phyloP scores from a whole-genome alignment of 2,113 vertebrate genomes.

The Circaetus gallicus region DNA sequence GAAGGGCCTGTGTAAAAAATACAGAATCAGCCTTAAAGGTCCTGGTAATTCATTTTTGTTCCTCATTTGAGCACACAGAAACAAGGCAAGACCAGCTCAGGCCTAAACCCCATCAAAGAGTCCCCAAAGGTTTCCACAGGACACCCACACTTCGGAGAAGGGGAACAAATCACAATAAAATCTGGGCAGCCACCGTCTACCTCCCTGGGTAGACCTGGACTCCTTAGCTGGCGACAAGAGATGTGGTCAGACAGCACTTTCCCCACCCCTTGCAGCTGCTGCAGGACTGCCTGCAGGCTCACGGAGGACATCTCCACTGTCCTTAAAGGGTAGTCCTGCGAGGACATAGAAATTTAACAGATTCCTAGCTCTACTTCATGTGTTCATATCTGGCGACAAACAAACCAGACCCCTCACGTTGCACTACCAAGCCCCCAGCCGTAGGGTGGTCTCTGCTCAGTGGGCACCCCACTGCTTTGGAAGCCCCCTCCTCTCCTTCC shows the following conservation, averaged over 20 bases:
- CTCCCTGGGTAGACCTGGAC: not conserved
- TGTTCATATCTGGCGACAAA: not conserved
- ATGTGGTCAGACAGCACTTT: not conserved
- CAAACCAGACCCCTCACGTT: not conserved
- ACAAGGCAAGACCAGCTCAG: not conserved
- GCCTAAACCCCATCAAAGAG: not conserved
- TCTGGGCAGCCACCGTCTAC: not conserved
- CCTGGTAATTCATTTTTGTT: not conserved
- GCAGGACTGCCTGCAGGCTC: not conserved
- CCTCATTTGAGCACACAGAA: not conserved
- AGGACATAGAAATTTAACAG: not conserved
- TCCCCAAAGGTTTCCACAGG: not conserved
- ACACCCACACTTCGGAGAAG: not conserved
- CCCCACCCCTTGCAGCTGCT: not conserved
- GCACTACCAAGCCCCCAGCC: not conserved
- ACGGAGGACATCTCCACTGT: not conserved
- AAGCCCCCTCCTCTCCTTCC: not conserved
- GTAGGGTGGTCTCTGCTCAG: accelerated
- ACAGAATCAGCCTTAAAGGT: not conserved
- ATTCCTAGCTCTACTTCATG: not conserved
- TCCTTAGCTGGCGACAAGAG: accelerated
- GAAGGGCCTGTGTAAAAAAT: not conserved
- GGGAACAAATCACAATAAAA: not conserved
- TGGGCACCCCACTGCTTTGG: not conserved
- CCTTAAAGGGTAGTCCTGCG: not conserved